Evolutionary conservation across 2,888 invertebrate genomes (phyloP).

Genomic region (Frankliniella fusca): DNA sequence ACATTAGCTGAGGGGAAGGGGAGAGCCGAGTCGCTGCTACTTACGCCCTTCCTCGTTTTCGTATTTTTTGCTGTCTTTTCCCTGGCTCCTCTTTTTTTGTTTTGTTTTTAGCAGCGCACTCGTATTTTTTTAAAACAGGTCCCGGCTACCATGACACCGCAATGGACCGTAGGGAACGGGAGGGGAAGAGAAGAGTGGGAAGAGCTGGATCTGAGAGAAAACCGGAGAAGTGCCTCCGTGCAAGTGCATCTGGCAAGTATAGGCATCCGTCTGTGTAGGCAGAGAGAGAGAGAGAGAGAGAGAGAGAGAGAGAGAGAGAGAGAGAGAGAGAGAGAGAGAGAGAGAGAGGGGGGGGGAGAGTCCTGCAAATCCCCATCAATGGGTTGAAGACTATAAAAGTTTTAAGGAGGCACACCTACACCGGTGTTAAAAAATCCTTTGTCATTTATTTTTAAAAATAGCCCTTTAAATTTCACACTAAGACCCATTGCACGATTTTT

Average conservation of each 20-base stretch:
- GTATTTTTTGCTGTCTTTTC: neutral
- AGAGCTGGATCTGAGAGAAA: no score
- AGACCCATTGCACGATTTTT: no score
- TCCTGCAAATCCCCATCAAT: no score
- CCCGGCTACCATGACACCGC: neutral
- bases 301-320: neutral
- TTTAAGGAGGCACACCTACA: no score
- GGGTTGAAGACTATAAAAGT: no score
- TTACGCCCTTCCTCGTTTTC: neutral
- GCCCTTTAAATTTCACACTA: no score
- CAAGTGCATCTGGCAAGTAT: neutral
- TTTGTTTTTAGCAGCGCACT: neutral
- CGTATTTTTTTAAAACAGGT: neutral
- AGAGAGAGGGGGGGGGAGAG: neutral
- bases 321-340: constrained; percentile 1
- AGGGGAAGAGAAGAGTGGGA: no score
- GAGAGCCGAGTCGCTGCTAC: neutral
- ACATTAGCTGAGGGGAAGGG: neutral
- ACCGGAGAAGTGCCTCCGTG: no score
- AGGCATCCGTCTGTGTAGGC: neutral
- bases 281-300: neutral
- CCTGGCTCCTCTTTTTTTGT: neutral
- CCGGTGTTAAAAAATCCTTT: no score
- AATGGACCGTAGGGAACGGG: no score
- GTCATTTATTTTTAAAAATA: no score